These are phyloP conservation scores for Nyctibius grandis DNA, from an alignment of 2,797 vertebrate species.

Conservation along the genomic window DNA sequence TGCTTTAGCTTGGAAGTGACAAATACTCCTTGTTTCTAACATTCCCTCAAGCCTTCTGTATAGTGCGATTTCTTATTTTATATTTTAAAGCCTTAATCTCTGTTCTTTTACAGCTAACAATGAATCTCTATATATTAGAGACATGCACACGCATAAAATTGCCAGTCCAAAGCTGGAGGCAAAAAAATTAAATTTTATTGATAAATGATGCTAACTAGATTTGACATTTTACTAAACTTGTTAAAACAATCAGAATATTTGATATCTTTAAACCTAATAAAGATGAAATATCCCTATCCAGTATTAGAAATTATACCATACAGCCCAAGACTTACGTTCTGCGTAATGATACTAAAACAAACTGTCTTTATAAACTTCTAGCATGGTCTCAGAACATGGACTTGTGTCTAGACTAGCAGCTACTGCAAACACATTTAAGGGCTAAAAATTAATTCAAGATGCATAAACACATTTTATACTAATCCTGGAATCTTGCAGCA, in stretches of 20 bases:
- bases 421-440: neutral
- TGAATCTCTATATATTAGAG: constrained; percentile 8
- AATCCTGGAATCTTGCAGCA: neutral
- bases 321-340: neutral
- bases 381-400: neutral
- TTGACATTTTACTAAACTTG: neutral
- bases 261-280: constrained; percentile 4
- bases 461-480: neutral
- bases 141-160: neutral
- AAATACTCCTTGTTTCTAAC: constrained; percentile 39
- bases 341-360: neutral
- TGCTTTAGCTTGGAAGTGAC: constrained; percentile 29
- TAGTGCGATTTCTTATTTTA: constrained; percentile 23
- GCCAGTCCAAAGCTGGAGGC: neutral
- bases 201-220: neutral
- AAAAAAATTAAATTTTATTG: neutral
- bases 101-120: neutral
- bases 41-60: constrained; percentile 24
- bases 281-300: neutral
- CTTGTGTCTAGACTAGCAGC: neutral
- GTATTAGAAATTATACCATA: neutral
- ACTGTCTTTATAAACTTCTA: neutral
- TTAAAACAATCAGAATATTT: constrained; percentile 1
- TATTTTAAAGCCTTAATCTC: constrained; percentile 34
- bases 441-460: neutral